Conservation (phyloP, 2,888 invertebrate genomes). For the Ormia ochracea region DNA sequence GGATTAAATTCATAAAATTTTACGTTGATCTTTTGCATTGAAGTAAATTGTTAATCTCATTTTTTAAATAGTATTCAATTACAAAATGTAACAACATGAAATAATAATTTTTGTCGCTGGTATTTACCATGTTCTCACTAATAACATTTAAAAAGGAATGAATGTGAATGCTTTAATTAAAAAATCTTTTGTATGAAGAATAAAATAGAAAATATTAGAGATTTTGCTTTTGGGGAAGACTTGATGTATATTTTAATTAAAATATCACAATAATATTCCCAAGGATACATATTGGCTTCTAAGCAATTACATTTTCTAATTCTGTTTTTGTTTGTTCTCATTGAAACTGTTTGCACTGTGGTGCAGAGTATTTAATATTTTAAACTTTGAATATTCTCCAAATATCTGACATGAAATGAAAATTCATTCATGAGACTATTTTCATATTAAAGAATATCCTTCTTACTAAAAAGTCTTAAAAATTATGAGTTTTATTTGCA, state of each 20-base stretch:
- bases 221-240: background rate
- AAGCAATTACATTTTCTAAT: conserved; percentile 33
- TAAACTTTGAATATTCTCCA: background rate
- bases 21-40: no score
- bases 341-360: background rate
- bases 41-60: no score
- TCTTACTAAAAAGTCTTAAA: no score
- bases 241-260: conserved; percentile 43
- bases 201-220: background rate
- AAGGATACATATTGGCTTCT: conserved; percentile 49
- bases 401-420: background rate
- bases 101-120: no score
- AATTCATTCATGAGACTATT: no score
- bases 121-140: no score
- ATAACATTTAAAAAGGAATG: no score
- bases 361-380: background rate
- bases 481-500: no score
- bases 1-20: no score
- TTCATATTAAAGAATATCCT: no score
- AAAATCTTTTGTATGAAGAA: background rate
- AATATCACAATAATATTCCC: conserved; percentile 50
- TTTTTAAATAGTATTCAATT: no score
- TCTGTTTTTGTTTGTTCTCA: background rate
- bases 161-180: background rate
- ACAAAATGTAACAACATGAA: no score